Evolutionary conservation across 2,113 vertebrate genomes (phyloP), one percentile per base, ranked within the genome.

Genomic region (Ibidorhyncha struthersii): DNA sequence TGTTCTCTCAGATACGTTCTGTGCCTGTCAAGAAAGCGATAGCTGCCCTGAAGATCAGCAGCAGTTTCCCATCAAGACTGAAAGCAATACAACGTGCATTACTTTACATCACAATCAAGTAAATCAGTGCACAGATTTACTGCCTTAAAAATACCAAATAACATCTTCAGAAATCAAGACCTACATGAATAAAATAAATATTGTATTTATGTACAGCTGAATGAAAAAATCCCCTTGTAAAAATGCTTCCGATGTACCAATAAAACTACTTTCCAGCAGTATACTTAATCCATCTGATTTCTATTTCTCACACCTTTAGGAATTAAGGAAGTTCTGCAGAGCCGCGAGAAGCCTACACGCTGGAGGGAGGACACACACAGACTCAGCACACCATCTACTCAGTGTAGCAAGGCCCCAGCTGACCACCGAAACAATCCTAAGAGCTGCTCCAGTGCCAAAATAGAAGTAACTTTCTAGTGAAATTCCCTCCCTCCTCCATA

Each of bases 301-400:
- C 47, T 27, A 1, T 11, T 86, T n/a, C 45, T 58, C 10, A 1
- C 27, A 71, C 41, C 36, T 30, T 5, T 0, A 6, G 36, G 41
- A 43, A 62, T 15, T 17, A 23, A 16, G 25, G 10, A n/a, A 34
- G 29, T 10, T 47, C 62, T 49, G 66, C 34, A 41, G 40, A 47
- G 67, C 52, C 27, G 8, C 22, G 5, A 38, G 53, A 9, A 45
- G 34, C 38, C 40, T 9, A 19, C 16, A 7, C 1, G 0, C 27
- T 8, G 50, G 9, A 13, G 14, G n/a, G 15, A 32, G 52, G 13
- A 29, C 43, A 14, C 1, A 2, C n/a, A 17, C 34, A 1, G 5
- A 4, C 36, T 7, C 3, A 1, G 12, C 12, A 3, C 2, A 0
- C 19, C 32, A 0, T 6, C 9, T 50, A 3, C 9, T 6, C 45